A percentile compares a stretch with the other conserved stretches of the same genome.
phyloP scores from a whole-genome alignment of 2,888 invertebrate species.

The Xylota segnis region DNA sequence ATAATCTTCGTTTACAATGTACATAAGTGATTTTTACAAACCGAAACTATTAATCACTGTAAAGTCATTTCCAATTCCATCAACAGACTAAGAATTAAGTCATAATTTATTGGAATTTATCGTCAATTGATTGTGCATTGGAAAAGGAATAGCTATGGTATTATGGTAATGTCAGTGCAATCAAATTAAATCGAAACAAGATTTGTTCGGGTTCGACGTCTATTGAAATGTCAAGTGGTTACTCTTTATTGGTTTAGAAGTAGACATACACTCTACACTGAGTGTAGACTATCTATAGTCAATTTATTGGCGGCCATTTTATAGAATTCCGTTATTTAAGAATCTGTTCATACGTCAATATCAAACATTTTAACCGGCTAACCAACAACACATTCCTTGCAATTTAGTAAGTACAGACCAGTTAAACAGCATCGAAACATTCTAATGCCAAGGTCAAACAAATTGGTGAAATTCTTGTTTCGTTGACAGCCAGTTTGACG shows the following conservation, averaged over 20 bases:
- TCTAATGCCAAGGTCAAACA: conserved; percentile 18
- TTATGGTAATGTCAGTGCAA: conserved; percentile 4
- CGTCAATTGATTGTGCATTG: not conserved
- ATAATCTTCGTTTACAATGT: conserved; percentile 16
- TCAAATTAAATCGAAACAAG: conserved; percentile 1
- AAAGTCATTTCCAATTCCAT: not conserved
- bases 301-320: no score
- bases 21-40: not conserved
- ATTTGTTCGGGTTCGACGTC: not conserved
- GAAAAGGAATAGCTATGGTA: not conserved
- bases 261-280: not conserved
- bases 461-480: conserved; percentile 11
- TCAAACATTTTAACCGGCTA: no score
- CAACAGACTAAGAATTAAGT: not conserved
- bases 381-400: not conserved
- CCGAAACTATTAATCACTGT: not conserved
- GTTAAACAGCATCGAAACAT: not conserved
- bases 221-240: conserved; percentile 1
- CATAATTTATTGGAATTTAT: conserved; percentile 10
- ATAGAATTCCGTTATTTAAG: no score
- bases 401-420: not conserved
- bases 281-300: no score
- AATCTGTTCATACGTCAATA: no score
- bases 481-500: conserved; percentile 9
- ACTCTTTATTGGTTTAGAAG: not conserved